phyloP scores from a whole-genome alignment of 2,113 vertebrate genomes.

The Fukomys damarensis region DNA sequence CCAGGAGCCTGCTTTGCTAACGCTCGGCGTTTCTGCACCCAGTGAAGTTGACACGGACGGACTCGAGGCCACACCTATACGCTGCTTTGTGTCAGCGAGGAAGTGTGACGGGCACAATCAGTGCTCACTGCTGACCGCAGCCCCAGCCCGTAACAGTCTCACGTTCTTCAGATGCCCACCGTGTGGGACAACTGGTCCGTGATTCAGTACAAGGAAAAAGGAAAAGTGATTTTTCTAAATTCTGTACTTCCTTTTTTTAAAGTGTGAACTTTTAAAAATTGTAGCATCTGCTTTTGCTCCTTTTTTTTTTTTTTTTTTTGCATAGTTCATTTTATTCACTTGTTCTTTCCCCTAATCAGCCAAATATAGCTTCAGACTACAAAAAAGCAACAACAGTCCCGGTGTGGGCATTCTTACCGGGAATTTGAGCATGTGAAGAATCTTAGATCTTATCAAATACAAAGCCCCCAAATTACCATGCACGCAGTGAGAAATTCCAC shows the following conservation, averaged over 20 bases:
- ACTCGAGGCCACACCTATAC: rapidly evolving
- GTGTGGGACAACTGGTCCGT: rapidly evolving
- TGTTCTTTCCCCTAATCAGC: not conserved
- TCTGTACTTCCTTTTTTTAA: not conserved
- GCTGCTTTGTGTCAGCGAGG: not conserved
- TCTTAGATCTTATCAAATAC: not conserved
- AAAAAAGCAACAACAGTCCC: not conserved
- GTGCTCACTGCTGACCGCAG: not conserved
- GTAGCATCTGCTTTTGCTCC: not conserved
- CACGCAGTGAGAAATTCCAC: not conserved
- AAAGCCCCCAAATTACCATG: not conserved
- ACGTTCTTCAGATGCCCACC: not conserved
- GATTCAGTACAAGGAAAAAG: not conserved
- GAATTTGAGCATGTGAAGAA: not conserved
- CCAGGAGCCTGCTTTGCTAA: not conserved
- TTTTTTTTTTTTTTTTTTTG: not conserved
- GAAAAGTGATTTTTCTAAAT: not conserved
- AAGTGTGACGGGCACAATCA: not conserved
- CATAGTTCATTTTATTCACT: not conserved
- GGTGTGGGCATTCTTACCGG: not conserved
- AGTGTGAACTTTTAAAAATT: not conserved
- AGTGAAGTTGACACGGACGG: not conserved
- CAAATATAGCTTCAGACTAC: not conserved
- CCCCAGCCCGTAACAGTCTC: too few relatives aligned
- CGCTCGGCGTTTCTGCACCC: not conserved